Evolutionary conservation across 2,113 vertebrate species (phyloP), one percentile per base, ranked within the genome.

Genomic region (Bufo gargarizans): DNA sequence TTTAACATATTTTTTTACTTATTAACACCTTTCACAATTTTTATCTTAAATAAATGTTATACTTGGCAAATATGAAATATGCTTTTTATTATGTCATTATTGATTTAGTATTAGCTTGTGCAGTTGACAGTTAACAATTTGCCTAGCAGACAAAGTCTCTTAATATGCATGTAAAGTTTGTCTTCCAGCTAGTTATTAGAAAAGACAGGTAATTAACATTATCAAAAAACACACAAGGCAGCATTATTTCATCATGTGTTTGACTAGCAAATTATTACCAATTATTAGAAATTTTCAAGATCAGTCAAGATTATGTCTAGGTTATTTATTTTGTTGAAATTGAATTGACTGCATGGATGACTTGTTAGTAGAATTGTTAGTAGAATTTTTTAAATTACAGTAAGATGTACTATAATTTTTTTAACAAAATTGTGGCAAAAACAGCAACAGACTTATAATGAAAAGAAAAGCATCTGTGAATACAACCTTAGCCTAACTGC

Each of bases 111-210:
- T 12, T 33, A 72, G 6, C 33, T 12, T 4, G 4, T 45, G 22
- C 67, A 22, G 22, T 69, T 69, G 67, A 72, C 69, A 43, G 33
- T 72, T 72, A 72, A 33, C 22, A 69, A 72, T 72, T 72, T 72
- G n/a, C n/a, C 33, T 43, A 43, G 12, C 22, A 58, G 77, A 58
- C n/a, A 80, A 72, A 33, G 69, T 72, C 33, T 72, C 9, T 11
- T 45, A 43, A 13, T 16, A 45, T 72, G 4, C 69, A 72, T 43
- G 33, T 72, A 17, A 13, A 13, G 69, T 45, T 72, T 72, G 33
- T 45, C 69, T 45, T 72, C 69, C 13, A 45, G 33, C 10, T 72
- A 16, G 69, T 72, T 14, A 43, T 12, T 45, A 45, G 69, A 72
- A 16, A 72, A 72, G 69, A 72, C 69, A 45, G 69, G 33, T 72